Conservation (phyloP, 2,113 vertebrate genomes). For the Meleagris gallopavo region DNA sequence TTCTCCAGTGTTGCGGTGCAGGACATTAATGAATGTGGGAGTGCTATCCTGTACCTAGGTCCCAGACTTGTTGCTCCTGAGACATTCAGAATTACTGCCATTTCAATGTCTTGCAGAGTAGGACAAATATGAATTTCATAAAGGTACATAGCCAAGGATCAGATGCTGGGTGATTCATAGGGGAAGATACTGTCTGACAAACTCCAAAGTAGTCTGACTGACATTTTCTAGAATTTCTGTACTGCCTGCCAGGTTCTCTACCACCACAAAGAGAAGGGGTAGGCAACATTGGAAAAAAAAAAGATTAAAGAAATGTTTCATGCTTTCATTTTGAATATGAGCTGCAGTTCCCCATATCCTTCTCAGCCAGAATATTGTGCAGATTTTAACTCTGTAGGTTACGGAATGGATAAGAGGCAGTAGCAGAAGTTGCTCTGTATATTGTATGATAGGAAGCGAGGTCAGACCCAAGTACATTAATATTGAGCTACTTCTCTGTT, state of each 20-base stretch:
- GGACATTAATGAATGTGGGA: not conserved
- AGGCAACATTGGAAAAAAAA: accelerated
- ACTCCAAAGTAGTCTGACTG: not conserved
- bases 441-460: not conserved
- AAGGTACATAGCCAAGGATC: not conserved
- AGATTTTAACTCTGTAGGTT: not conserved
- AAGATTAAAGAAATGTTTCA: not conserved
- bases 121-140: not conserved
- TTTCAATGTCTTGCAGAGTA: not conserved
- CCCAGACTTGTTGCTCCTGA: not conserved
- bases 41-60: not conserved
- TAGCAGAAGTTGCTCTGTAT: not conserved
- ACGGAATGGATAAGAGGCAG: not conserved
- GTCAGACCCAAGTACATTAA: not conserved
- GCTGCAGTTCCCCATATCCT: not conserved
- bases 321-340: not conserved
- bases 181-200: not conserved
- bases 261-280: not conserved
- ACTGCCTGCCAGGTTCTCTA: not conserved
- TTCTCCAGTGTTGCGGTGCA: not conserved
- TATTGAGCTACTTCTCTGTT: not conserved
- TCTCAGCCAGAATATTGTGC: not conserved
- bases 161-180: not conserved
- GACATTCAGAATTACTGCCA: not conserved
- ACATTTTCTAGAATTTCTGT: not conserved